Evolutionary conservation across 2,888 invertebrate species (phyloP), one percentile per base, ranked within the genome.

Genomic region (Melanchra persicariae): DNA sequence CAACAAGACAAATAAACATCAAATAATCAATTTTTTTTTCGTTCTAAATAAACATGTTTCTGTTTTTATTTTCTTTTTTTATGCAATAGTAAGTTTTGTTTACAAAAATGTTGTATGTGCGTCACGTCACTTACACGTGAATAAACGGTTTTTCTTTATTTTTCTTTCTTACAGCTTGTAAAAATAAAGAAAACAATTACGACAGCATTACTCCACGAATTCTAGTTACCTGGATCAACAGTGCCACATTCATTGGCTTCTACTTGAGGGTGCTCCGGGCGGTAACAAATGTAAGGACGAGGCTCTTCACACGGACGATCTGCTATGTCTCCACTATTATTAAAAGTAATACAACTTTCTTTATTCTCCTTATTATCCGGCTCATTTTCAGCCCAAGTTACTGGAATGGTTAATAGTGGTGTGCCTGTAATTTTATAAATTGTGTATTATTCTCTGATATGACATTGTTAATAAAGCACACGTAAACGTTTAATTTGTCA

Each of bases 261-360:
- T 9, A 7, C 63, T 24, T 17, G 45, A 60, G 34, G 57, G 30
- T 51, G 34, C 12, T 40, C 49, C 0, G 52, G 5, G 22, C 70
- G 77, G 22, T 77, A 85, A 62, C 85, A 86, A 9, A 85, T 81
- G 54, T 78, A 85, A 6, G 83, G 79, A 5, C 67, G 71, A 9
- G 81, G 60, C 0, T 59, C 59, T 5, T 49, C 37, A 67, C 85
- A 85, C 0, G 55, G 19, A 7, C 54, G 61, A 60, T 85, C 85
- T 2, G 63, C 59, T 59, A 74, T 8, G 34, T 77, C 57, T 52
- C 71, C 86, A 57, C 73, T 22, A 43, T 22, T 8, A 66, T 79
- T 67, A 0, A 85, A 74, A 9, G 71, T 72, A 24, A 87, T 71
- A 54, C 86, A 87, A 10, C 57, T 81, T 75, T 87, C 86, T 0